Evolutionary conservation across 1,140 invertebrate species (phyloP), one percentile per base, ranked within the genome.

Genomic region (Ips typographus): DNA sequence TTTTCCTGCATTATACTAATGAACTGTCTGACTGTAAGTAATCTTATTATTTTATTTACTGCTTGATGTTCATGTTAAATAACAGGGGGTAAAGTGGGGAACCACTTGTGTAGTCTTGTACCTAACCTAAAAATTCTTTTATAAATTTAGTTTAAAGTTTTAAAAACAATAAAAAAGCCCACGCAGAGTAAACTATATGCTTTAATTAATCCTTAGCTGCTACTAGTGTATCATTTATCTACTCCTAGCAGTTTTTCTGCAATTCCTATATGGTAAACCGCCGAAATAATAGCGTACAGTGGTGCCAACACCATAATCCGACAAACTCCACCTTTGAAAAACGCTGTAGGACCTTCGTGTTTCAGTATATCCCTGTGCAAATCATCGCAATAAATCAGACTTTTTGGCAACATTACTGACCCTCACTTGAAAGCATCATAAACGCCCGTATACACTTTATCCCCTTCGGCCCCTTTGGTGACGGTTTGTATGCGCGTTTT

Each of bases 271-370:
- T 92, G 99, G 80, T 99, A 99, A 3, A 99, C 93, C 7, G 91
- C 96, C 85, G 99, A 98, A 6, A 98, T 98, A 70, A 99, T 99
- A 73, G 97, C 98, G 84, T 99, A 99, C 43, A 99, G 80, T 2
- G 96, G 96, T 4, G 97, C 97, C 78, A 99, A 98, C 0, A 99
- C 98, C 73, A 99, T 96, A 89, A 98, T 94, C 76, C 98, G 87
- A 80, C 96, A 98, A 2, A 91, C 89, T 1, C 95, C 97, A 53
- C 98, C 98, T 84, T 99, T 99, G 83, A 99, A 98, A 80, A 99
- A 98, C 39, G 97, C 98, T n/a, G 83, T 88, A 4, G 89, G 86
- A 42, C 98, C 98, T 86, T 99, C 98, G 74, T 95, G 84, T 77
- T 88, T 90, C 71, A 95, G 79, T 2, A 95, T 98, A 84, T 92